Base-by-base conservation (phyloP, 2,797 vertebrate genomes). In the Hypotaenidia philippensis region DNA sequence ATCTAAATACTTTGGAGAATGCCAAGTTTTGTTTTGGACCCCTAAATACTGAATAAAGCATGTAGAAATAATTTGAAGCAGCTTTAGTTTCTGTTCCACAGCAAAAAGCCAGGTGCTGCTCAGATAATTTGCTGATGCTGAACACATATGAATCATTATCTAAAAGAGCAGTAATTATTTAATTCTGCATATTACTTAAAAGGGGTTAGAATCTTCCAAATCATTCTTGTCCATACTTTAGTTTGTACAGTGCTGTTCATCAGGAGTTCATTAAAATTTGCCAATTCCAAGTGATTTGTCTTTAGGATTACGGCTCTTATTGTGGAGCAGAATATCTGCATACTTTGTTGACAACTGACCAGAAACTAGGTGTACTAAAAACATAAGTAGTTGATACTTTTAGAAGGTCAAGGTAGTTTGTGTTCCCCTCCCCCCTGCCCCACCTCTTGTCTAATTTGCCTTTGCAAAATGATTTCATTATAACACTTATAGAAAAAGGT, bases 11-110 rank as follows among this genome's bases (percentile, higher is more conserved):
- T 49, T 57, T 32, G 77, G 87, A 89, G 78, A 89, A 65, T 32
- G 27, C 36, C 0, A 1, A 1, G 0, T 15, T 49, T 76, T 70
- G 69, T 80, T 93, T 68, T 4, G 1, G 31, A 34, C 4, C 5
- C 11, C 11, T 61, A 68, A 65, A 40, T 61, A 27, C 41, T 34
- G 25, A 80, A 47, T 77, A 61, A 85, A 60, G 16, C 18, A 45
- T 90, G 70, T 45, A 27, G 32, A 63, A 90, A 56, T 56, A 25
- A 13, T 29, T 26, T 70, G 60, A 64, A 83, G 47, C 74, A 45
- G 40, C 50, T 85, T 72, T 85, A 68, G 23, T 65, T 83, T 71
- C 79, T 81, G 18, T 55, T 83, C 23, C 61, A 20, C 34, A 25
- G 45, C 47, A 55, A 41, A 65, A 72, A 76, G 40, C 9, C 27